Percentiles rank a stretch among this genome's conserved stretches.
phyloP scores from a whole-genome alignment of 1,140 invertebrate species.

The Caenorhabditis elegans region DNA sequence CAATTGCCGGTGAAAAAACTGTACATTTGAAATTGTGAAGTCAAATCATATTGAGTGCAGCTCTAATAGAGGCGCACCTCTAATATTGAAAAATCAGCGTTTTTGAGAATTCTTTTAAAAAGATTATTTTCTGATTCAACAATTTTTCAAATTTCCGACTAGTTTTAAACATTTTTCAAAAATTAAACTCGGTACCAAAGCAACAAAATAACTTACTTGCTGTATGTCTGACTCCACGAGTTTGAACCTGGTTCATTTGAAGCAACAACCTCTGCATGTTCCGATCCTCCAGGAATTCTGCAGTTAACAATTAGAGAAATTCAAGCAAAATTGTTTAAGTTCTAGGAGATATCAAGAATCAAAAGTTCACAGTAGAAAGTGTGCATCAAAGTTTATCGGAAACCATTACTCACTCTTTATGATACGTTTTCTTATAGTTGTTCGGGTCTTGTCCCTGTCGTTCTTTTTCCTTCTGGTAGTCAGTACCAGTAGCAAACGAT shows the following conservation, averaged over 20 bases:
- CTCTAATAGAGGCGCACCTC: too few species aligned
- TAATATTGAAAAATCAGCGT: too few species aligned
- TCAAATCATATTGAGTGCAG: too few species aligned
- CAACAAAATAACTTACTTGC: not conserved
- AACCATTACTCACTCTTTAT: not conserved
- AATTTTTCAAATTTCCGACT: too few species aligned
- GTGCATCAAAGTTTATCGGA: too few species aligned
- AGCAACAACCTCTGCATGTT: constrained; percentile 2
- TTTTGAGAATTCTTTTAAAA: too few species aligned
- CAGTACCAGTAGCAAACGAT: not conserved
- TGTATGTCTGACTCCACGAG: not conserved
- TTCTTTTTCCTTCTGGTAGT: not conserved
- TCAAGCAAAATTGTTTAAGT: not conserved
- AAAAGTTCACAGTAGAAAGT: too few species aligned
- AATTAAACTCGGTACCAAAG: too few species aligned
- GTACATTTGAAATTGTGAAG: too few species aligned
- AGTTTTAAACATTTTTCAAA: too few species aligned
- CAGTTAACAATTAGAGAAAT: not conserved
- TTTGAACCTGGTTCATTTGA: not conserved
- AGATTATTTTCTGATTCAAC: too few species aligned
- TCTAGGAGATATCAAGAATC: not conserved
- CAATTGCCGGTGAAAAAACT: too few species aligned
- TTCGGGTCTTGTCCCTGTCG: not conserved
- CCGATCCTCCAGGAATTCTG: constrained; percentile 2
- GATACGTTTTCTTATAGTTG: constrained; percentile 19